Percentiles rank a stretch among this genome's conserved stretches.
These are phyloP conservation scores for Myotis davidii DNA, from an alignment of 2,113 vertebrate species.

Conservation along the genomic window DNA sequence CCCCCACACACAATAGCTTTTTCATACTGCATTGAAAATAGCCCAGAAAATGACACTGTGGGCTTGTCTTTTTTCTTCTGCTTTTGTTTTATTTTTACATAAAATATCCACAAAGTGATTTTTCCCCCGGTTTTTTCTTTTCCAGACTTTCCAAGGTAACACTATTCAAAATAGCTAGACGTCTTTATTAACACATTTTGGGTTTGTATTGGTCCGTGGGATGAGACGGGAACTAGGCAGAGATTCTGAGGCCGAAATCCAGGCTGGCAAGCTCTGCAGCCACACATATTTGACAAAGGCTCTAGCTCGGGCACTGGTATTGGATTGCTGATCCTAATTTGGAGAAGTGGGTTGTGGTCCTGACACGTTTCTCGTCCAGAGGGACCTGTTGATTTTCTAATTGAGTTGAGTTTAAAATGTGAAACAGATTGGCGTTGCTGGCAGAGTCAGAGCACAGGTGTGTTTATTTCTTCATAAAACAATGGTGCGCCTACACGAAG, in stretches of 20 bases:
- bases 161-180: background rate
- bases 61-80: background rate
- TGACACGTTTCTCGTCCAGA: conserved; percentile 35
- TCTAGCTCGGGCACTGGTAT: background rate
- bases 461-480: conserved; percentile 69
- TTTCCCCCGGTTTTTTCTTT: background rate
- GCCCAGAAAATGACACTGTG: background rate
- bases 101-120: background rate
- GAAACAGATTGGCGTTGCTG: conserved; percentile 73
- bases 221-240: background rate
- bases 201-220: background rate
- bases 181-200: background rate
- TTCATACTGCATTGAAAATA: background rate
- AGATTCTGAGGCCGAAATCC: background rate
- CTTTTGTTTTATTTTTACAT: background rate
- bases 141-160: background rate
- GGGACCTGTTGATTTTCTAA: conserved; percentile 58
- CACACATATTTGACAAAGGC: background rate
- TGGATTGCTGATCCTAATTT: conserved; percentile 26
- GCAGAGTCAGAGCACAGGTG: conserved; percentile 67
- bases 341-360: background rate
- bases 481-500: conserved; percentile 37
- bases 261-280: background rate
- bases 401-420: conserved; percentile 71
- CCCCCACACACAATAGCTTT: background rate